phyloP scores from a whole-genome alignment of 1,140 invertebrate genomes.

The Physella acuta region DNA sequence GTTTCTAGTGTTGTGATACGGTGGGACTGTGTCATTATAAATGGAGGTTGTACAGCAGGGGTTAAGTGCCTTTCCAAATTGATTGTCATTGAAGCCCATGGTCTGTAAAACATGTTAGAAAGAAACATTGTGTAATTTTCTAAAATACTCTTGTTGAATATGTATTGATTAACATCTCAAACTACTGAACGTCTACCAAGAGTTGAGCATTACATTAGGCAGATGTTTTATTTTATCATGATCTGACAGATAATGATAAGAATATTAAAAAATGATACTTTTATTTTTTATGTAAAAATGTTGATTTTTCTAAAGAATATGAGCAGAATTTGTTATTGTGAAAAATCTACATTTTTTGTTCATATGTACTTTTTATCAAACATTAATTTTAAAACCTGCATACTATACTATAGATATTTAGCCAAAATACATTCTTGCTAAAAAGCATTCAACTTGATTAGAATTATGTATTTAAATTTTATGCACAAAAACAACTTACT shows the following conservation, averaged over 20 bases:
- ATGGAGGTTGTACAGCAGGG: slow-evolving; percentile 23
- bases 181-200: not conserved
- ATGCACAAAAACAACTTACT: not conserved
- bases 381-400: not conserved
- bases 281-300: not conserved
- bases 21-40: slow-evolving; percentile 20
- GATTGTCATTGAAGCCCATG: slow-evolving; percentile 6
- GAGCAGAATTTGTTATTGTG: not conserved
- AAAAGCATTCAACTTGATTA: not conserved
- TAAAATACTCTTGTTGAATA: no score
- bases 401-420: not conserved
- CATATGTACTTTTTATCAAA: not conserved
- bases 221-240: not conserved
- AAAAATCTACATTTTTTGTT: not conserved
- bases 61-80: slow-evolving; percentile 9
- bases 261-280: not conserved
- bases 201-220: not conserved
- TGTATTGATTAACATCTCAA: no score
- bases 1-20: slow-evolving; percentile 16
- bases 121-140: no score
- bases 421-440: not conserved
- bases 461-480: not conserved
- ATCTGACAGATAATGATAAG: not conserved
- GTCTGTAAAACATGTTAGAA: slow-evolving; percentile 3
- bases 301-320: not conserved